Percentiles rank a stretch among this genome's conserved stretches.
Conservation (phyloP, 2,113 vertebrate species). For the Microtus richardsoni region DNA sequence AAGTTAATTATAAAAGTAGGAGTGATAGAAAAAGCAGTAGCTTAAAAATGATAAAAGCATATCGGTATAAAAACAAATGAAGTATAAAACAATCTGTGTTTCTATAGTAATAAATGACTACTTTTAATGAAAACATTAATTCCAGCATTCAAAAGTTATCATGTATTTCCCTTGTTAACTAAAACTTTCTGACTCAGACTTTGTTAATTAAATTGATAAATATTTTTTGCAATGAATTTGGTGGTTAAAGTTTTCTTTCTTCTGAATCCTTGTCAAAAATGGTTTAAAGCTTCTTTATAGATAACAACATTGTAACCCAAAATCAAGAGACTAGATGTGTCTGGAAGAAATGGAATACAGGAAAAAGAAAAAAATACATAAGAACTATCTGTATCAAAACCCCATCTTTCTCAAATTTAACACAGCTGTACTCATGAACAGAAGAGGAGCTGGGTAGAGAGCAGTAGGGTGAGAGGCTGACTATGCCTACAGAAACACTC, state of each 20-base stretch:
- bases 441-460: neutral
- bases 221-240: neutral
- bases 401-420: neutral
- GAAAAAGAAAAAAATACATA: neutral
- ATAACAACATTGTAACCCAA: neutral
- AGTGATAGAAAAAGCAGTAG: neutral
- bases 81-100: neutral
- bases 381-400: neutral
- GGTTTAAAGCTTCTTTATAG: neutral
- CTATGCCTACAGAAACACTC: neutral
- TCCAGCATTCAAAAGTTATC: neutral
- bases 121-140: neutral
- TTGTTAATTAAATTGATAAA: neutral
- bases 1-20: neutral
- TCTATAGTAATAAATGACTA: neutral
- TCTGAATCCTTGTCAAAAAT: neutral
- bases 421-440: neutral
- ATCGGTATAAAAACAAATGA: neutral
- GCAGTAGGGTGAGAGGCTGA: neutral
- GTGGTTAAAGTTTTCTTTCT: neutral
- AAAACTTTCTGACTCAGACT: neutral
- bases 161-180: neutral
- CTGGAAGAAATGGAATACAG: neutral
- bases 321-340: neutral
- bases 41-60: neutral